Base-by-base conservation (phyloP, 2,888 invertebrate species). In the Adineta ricciae region DNA sequence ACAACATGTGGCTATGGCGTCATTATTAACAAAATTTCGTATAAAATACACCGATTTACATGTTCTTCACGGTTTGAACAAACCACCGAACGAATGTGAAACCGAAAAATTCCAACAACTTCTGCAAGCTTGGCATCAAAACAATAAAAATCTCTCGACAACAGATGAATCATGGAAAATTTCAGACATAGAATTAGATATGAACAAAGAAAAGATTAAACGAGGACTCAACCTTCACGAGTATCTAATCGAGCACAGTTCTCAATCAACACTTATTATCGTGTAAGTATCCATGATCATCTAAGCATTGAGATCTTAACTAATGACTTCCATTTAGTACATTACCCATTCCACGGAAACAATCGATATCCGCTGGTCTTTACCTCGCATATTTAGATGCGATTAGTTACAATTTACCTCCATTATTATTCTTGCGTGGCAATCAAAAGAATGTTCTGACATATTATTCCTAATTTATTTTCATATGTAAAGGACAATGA, bases 21-120 rank as follows among this genome's bases (percentile, higher is more conserved):
- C 96, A 87, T 92, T 99, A 49, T 91, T 99, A 82, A 95, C 96
- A 2, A 98, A 97, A 92, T 98, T 99, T 91, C 93, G 98, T 86
- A 98, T 99, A 88, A 96, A 97, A 91, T 98, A 96, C 27, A 49
- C 83, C 24, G 85, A 85, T 54, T 38, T 85, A 41, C 78, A 83
- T 49, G 85, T 85, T 41, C 52, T 85, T 52, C 21, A 83, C 50
- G n/a, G 32, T 83, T 21, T 46, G 27, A 50, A 83, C 50, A 50
- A 50, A 50, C 46, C 49, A 50, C 83, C 50, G 0, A 83, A 50
- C 50, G 83, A 83, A 50, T n/a, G 32, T 49, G 46, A 83, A 83
- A 83, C 41, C 27, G 16, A 50, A 83, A 83, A 50, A 83, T 50
- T 83, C 21, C 14, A 83, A 32, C 32, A 84, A 49, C 46, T 46